Base-by-base conservation (phyloP, 2,888 invertebrate genomes). In the Thalpophila matura region DNA sequence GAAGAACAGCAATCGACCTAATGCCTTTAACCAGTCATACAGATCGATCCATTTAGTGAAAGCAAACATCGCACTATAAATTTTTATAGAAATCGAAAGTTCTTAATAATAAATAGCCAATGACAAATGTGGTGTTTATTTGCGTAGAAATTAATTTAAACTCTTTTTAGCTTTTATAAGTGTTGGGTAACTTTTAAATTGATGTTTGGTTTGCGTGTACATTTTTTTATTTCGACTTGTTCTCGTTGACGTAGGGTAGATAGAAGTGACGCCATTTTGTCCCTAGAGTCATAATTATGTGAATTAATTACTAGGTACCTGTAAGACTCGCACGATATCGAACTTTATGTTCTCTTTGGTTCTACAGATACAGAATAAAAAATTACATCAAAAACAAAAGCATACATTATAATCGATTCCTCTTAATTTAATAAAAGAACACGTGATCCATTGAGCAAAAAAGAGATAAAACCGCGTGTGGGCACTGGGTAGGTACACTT, bases 61-160 rank as follows among this genome's bases (percentile, higher is more conserved):
- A 71, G 70, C 29, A n/a, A 62, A 43, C 33, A 20, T 24, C 18
- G 31, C 31, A 42, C 33, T 55, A 57, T 71, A 57, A 43, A 70
- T 62, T 70, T 74, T 57, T 75, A 72, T 58, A 45, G 57, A 75
- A 67, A 76, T 47, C 26, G 76, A 79, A 77, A 79, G 79, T 79
- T 61, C 10, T 54, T 14, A 38, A 42, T 78, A 61, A 72, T 77
- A 76, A 79, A 43, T 35, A 61, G 43, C 46, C 55, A 71, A 54
- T 73, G 53, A 9, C 26, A 35, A n/a, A 63, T 43, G 33, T 12
- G 31, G 42, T 31, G n/a, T 53, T 55, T 62, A 65, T 64, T 65
- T 33, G 9, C 7, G 18, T 35, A 16, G n/a, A 45, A 31, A 47
- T 74, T 54, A 50, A 54, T 69, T 47, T 68, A 2, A 22, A 50